These are phyloP conservation scores for Podocnemis expansa DNA, from an alignment of 2,113 vertebrate species.

Conservation along the genomic window DNA sequence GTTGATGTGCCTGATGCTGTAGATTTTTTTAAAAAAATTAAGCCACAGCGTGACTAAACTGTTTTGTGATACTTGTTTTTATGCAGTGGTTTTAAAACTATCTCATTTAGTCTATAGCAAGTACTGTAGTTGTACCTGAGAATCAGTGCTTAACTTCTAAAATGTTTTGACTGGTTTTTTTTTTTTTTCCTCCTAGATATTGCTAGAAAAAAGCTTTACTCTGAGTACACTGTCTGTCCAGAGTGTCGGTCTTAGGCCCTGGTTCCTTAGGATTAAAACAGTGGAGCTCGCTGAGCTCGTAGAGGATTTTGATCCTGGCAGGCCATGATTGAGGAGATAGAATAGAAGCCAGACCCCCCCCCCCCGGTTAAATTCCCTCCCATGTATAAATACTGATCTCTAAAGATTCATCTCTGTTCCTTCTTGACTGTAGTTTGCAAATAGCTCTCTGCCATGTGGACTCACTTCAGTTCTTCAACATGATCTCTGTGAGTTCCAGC, in stretches of 20 bases:
- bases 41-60: neutral
- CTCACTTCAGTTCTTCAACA: fast-evolving
- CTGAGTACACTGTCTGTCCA: neutral
- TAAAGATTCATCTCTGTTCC: neutral
- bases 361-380: neutral
- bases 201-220: neutral
- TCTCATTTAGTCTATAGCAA: fast-evolving
- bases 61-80: neutral
- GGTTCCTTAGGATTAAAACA: fast-evolving
- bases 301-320: fast-evolving
- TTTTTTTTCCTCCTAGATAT: too few species aligned
- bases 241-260: neutral
- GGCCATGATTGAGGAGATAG: fast-evolving
- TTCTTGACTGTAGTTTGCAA: neutral
- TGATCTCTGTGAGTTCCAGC: fast-evolving
- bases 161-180: neutral
- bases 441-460: fast-evolving
- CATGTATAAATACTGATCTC: fast-evolving
- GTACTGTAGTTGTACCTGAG: neutral
- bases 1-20: neutral
- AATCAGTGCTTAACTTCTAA: fast-evolving
- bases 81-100: neutral
- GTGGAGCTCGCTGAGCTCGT: too few species aligned
- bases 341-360: neutral
- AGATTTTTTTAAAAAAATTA: neutral